phyloP scores from a whole-genome alignment of 2,113 vertebrate species.

The Rallus limicola region DNA sequence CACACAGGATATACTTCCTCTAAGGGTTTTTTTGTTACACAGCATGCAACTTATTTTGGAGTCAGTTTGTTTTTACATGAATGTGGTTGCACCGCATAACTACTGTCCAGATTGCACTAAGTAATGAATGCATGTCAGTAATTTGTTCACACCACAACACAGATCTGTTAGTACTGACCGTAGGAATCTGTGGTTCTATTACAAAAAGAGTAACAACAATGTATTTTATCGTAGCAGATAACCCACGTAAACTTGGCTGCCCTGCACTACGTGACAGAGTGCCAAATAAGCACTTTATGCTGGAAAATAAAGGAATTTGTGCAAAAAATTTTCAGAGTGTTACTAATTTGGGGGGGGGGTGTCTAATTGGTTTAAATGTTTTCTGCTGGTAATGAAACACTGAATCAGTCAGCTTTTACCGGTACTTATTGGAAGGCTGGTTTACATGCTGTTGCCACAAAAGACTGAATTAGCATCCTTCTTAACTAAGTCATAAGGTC shows the following conservation, averaged over 20 bases:
- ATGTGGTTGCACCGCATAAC: not conserved
- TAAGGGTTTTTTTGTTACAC: not conserved
- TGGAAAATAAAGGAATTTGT: not conserved
- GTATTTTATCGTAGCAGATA: not conserved
- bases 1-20: not conserved
- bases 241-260: not conserved
- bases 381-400: not conserved
- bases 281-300: not conserved
- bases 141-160: not conserved
- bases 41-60: not conserved
- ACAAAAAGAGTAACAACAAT: not conserved
- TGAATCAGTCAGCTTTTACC: not conserved
- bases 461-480: not conserved
- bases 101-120: not conserved
- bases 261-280: not conserved
- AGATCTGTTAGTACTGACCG: not conserved
- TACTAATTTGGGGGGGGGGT: not conserved
- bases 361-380: not conserved
- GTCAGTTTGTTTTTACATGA: not conserved
- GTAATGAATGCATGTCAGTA: not conserved
- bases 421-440: not conserved
- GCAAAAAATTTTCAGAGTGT: not conserved
- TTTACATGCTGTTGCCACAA: not conserved
- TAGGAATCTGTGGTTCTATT: not conserved
- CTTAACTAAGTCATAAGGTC: not conserved